Evolutionary conservation across 2,888 invertebrate species (phyloP), one percentile per base, ranked within the genome.

Genomic region (Drosophila prolongata): DNA sequence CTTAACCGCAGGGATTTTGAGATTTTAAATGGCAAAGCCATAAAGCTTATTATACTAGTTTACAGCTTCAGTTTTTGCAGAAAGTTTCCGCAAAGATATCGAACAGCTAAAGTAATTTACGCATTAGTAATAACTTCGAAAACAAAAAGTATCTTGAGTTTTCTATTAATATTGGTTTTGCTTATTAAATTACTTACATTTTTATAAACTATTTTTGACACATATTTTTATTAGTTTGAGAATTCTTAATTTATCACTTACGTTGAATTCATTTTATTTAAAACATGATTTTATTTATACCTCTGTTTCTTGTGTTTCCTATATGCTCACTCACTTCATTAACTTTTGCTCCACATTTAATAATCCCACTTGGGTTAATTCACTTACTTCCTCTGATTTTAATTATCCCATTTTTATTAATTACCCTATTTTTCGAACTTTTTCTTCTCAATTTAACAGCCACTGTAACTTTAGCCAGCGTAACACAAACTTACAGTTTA

Each of bases 331-430:
- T 30, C 16, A 42, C 42, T 5, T 5, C 3, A 44, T 24, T 44
- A 4, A n/a, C 24, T 13, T 44, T 27, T 13, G 24, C 3, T 44
- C 10, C 40, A 40, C 1, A 40, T 16, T 40, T 40, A 40, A 40
- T 40, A 16, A 9, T 43, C 11, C 2, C 42, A 10, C 4, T 4
- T 16, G 16, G 24, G n/a, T 1, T n/a, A n/a, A 24, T 27, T 27
- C 8, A n/a, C 16, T 44, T 8, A 13, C 19, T 6, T 44, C 24
- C 27, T n/a, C 34, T 11, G 34, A 10, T 34, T 47, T 47, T 34
- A 14, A 47, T 34, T 16, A 16, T 34, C 47, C 11, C 16, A 10
- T 11, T 16, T 47, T 47, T 47, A 47, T 47, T 47, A 47, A 47
- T 47, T 16, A 16, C 14, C 16, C 2, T 2, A 34, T 16, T 47